Base-by-base conservation (phyloP, 2,113 vertebrate species). In the Ceuthmochares aereus region DNA sequence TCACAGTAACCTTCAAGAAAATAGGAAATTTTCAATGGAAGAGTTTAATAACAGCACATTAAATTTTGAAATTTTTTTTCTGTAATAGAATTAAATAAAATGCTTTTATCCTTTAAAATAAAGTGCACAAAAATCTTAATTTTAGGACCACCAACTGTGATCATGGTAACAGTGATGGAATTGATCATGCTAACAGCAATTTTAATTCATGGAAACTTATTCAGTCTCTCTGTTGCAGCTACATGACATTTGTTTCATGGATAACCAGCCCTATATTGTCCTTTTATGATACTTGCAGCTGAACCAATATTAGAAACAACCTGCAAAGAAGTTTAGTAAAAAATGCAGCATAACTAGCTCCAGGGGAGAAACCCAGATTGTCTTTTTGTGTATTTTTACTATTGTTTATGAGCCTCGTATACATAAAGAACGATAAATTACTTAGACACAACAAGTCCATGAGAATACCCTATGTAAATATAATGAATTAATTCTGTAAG, bases 1-100 rank as follows among this genome's bases (percentile, higher is more conserved):
- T 77, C 60, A 74, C 64, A 87, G 68, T 75, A 84, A 89, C 87
- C 73, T 95, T 93, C 91, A 91, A 94, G 95, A n/a, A 95, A 96
- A 93, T n/a, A 70, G 15, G 17, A 43, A 27, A 58, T 77, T 70
- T 68, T 70, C 22, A 77, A 78, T n/a, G 14, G 29, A 77, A 67
- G 6, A 12, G 21, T 78, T 59, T 88, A 93, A 87, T 73, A 93
- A 63, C 25, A 63, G 58, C 47, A 80, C 0, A 11, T 59, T 87
- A 74, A 12, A 87, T 87, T 69, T 79, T 64, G 36, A 62, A 84
- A 79, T 37, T 55, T 21, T 63, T 94, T 79, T 43, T 55, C 12
- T 5, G 86, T 68, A 42, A 17, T 77, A 36, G 62, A 91, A 82
- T 78, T 75, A 81, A 91, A 45, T 54, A 36, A 42, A 90, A 72